Evolutionary conservation across 2,113 vertebrate species (phyloP).

Genomic region (Misgurnus mizolepis): DNA sequence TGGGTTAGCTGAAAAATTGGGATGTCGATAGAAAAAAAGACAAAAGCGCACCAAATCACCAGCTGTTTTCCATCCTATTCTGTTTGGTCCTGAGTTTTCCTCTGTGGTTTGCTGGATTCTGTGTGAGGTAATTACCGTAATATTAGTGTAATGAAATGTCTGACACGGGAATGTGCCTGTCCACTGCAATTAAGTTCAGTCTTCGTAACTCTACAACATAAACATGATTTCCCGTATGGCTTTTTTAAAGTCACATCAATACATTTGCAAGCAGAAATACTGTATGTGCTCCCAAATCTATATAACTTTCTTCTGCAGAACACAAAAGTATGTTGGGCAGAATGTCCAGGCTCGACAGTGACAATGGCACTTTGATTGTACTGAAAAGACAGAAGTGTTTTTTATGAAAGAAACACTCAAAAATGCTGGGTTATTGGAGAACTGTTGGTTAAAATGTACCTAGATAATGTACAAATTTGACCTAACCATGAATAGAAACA

Average conservation of each 20-base stretch:
- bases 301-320: background rate
- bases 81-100: constrained; percentile 31
- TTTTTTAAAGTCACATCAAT: background rate
- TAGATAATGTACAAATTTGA: too few relatives aligned
- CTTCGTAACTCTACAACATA: constrained; percentile 10
- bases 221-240: background rate
- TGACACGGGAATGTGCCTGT: constrained; percentile 9
- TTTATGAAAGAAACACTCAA: too few relatives aligned
- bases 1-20: constrained; percentile 48
- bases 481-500: too few relatives aligned
- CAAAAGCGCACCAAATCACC: constrained; percentile 32
- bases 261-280: background rate
- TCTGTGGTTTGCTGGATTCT: constrained; percentile 25
- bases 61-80: constrained; percentile 46
- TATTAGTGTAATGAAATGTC: constrained; percentile 26
- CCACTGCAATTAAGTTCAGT: background rate
- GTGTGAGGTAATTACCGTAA: constrained; percentile 36
- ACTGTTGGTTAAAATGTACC: too few relatives aligned
- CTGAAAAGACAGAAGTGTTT: too few relatives aligned
- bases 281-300: background rate
- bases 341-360: too few relatives aligned
- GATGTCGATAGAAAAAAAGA: constrained; percentile 37
- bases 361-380: too few relatives aligned
- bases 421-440: too few relatives aligned
- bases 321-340: background rate